Conservation (phyloP, 2,888 invertebrate species). For the Thecocarcelia acutangulata region DNA sequence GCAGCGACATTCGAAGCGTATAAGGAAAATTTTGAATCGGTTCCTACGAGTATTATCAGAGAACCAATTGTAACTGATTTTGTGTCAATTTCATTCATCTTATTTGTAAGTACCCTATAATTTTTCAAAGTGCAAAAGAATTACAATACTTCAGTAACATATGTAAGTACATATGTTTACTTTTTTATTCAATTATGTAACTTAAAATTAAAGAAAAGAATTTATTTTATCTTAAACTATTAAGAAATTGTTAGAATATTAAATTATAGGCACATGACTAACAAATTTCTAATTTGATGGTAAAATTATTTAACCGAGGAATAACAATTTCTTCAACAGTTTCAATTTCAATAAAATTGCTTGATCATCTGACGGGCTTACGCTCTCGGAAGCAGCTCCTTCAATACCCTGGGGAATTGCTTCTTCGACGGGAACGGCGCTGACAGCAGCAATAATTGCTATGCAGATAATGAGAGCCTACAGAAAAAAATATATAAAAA, state of each 20-base stretch:
- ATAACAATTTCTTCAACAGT: conserved; percentile 76
- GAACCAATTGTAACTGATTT: too few species aligned
- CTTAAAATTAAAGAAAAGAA: too few species aligned
- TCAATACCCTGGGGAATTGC: conserved; percentile 77
- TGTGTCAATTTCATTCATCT: too few species aligned
- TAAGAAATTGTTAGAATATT: conserved; percentile 18
- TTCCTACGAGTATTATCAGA: too few species aligned
- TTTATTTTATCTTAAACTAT: conserved; percentile 22
- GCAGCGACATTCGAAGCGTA: too few species aligned
- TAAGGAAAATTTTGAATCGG: too few species aligned
- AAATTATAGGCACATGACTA: conserved; percentile 18
- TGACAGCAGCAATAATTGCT: conserved; percentile 74
- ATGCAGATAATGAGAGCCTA: conserved; percentile 76
- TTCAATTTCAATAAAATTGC: conserved; percentile 76
- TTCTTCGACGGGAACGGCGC: conserved; percentile 77
- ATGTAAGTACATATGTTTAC: too few species aligned
- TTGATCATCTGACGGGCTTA: conserved; percentile 76
- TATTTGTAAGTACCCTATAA: too few species aligned
- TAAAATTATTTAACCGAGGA: conserved; percentile 73
- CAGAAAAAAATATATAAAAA: background rate
- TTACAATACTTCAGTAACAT: too few species aligned
- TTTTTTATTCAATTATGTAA: too few species aligned
- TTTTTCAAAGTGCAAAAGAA: too few species aligned
- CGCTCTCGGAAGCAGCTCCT: conserved; percentile 74
- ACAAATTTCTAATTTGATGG: conserved; percentile 17